Percentiles rank a stretch among this genome's conserved stretches.
Evolutionary conservation across 2,888 invertebrate genomes (phyloP).

Genomic region (Stenchaetothrips biformis): DNA sequence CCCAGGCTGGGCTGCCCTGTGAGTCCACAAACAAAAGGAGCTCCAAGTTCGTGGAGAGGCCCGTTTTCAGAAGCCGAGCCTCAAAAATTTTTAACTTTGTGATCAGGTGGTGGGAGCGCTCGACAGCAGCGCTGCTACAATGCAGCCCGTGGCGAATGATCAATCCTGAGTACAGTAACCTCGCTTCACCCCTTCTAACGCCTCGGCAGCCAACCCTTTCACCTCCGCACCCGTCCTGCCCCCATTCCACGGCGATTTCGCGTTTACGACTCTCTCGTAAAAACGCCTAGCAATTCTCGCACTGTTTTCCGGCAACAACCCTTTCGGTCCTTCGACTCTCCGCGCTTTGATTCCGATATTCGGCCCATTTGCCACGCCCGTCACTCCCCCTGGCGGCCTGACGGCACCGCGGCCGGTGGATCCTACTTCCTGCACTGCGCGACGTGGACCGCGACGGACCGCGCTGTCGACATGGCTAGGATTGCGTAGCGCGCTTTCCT

Average conservation of each 20-base stretch:
- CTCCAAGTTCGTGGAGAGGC: background rate
- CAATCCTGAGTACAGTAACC: too few relatives aligned
- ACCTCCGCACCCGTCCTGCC: background rate
- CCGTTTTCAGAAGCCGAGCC: background rate
- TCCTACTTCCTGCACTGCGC: background rate
- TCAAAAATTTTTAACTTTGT: too few relatives aligned
- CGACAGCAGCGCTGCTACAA: background rate
- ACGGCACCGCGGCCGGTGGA: too few relatives aligned
- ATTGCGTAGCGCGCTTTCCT: conserved; percentile 3
- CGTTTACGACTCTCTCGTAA: conserved; percentile 14
- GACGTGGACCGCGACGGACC: background rate
- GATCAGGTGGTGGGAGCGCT: background rate
- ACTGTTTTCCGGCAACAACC: conserved; percentile 18
- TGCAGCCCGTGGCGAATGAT: too few relatives aligned
- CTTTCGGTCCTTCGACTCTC: background rate
- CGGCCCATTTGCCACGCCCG: background rate
- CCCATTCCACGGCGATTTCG: conserved; percentile 5
- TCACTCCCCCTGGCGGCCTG: too few relatives aligned
- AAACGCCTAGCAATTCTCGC: background rate
- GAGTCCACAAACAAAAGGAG: too few relatives aligned
- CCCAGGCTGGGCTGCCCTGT: background rate
- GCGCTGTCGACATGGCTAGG: background rate
- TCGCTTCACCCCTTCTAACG: background rate
- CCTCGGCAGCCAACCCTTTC: background rate
- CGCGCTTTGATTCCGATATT: background rate